Base-by-base conservation (phyloP, 2,888 invertebrate species). In the Drosophila atripex region DNA sequence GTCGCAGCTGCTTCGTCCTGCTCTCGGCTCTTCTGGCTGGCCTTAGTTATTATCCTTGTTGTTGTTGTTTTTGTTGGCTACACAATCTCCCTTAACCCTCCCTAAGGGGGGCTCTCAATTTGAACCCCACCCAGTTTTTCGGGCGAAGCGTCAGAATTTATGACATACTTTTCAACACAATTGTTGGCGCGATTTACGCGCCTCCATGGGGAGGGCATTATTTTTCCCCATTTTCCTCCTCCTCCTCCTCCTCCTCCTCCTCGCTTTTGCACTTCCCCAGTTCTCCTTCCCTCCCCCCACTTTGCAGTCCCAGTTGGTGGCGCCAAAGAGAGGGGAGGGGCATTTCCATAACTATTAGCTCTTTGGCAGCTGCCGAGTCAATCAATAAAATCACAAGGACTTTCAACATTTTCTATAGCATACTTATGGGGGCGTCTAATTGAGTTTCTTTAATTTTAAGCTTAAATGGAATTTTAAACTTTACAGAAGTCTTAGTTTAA, bases 151-250 rank as follows among this genome's bases (percentile, higher is more conserved):
- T 75, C 75, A 73, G 71, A 88, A 86, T 86, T 88, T 86, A 88
- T 86, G 88, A 88, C 86, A 87, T 85, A 88, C 88, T 87, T 88
- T 80, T 88, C 64, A 72, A 76, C 88, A 69, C 86, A 82, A 88
- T 85, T 88, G 87, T 78, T 88, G 78, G 71, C 82, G 83, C 88
- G 82, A 87, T 87, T 85, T 88, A 85, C 87, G 87, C 82, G 82
- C 75, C 77, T 71, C 63, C 56, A n/a, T 12, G n/a, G 28, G 28
- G 28, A 28, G 9, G 28, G 28, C 2, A 28, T 35, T 35, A n/a
- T n/a, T 18, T 0, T 9, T 14, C n/a, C 8, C 28, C 28, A 9
- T 28, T 28, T 28, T n/a, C n/a, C n/a, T n/a, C n/a, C n/a, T n/a
- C n/a, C n/a, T 25, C 25, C 1, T 38, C 8, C 38, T 28, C 58